These are phyloP conservation scores for Cephus pygmeus DNA, from an alignment of 2,888 invertebrate species.

Conservation along the genomic window DNA sequence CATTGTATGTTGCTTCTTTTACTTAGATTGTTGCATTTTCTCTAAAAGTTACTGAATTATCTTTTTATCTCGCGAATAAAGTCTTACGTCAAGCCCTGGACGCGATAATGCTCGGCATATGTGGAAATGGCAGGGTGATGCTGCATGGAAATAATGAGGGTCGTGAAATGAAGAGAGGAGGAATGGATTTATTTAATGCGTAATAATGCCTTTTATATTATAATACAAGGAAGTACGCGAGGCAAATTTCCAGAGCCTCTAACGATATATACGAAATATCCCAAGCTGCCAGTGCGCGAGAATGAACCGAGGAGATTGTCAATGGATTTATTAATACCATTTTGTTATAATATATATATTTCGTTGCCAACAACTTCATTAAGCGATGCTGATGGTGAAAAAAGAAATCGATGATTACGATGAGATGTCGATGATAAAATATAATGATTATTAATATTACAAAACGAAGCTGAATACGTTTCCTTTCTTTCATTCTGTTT, in stretches of 20 bases:
- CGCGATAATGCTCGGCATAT: too few species aligned
- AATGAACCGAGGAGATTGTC: not conserved
- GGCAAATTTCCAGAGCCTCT: too few species aligned
- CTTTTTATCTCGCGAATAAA: not conserved
- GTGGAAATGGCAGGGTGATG: too few species aligned
- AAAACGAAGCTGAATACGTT: constrained; percentile 13
- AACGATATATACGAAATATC: too few species aligned
- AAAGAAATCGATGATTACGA: not conserved
- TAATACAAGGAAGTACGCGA: too few species aligned
- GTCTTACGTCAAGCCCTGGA: not conserved
- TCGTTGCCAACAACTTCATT: constrained; percentile 11
- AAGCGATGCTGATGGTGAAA: too few species aligned
- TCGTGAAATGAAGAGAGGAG: too few species aligned
- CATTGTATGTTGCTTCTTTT: too few species aligned
- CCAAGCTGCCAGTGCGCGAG: too few species aligned
- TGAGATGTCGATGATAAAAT: not conserved
- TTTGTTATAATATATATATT: constrained; percentile 14
- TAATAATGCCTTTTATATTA: too few species aligned
- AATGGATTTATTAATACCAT: constrained; percentile 14
- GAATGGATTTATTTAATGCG: too few species aligned
- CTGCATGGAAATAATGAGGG: too few species aligned
- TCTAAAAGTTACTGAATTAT: not conserved
- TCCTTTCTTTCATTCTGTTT: constrained; percentile 8
- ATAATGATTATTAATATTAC: constrained; percentile 14
- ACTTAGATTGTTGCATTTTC: not conserved